Base-by-base conservation (phyloP, 1,140 invertebrate genomes). In the Cataglyphis hispanica region DNA sequence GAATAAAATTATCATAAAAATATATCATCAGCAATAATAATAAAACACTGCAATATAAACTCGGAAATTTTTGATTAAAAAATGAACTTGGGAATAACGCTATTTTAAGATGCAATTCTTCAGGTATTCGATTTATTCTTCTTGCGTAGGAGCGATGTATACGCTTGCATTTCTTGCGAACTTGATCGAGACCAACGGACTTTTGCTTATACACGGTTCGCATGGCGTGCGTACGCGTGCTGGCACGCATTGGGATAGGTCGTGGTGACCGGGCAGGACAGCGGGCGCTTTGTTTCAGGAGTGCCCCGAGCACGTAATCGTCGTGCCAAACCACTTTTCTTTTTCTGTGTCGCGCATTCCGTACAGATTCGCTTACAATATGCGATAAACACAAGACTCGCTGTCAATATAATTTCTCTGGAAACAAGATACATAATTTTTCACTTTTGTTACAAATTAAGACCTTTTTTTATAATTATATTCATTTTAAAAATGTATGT, bases 271-370 rank as follows among this genome's bases (percentile, higher is more conserved):
- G 89, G 89, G 86, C 10, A 90, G 90, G 89, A 93, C 93, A 93
- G 92, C 92, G 92, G 69, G 78, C 90, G 93, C 93, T 93, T 94
- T 94, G 93, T 94, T 93, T 92, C 90, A 89, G 72, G 90, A 93
- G 91, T 90, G 92, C 90, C 91, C 90, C 85, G 88, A 92, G 92
- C 93, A 91, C 90, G 91, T 93, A 93, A 93, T 92, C 91, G 90
- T 89, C 87, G 86, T 77, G 84, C 22, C 70, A 77, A 63, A 86
- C 85, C 89, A 87, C 89, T 92, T 87, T 91, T 50, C 46, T 50
- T 50, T 90, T 85, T 69, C 86, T 85, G 83, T 88, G 88, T 86
- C 88, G 87, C 91, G 89, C 70, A 64, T 87, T 84, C 86, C 81
- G 2, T 25, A 11, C 31, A 40, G 37, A 75, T 10, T 75, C 34